Evolutionary conservation across 2,113 vertebrate genomes (phyloP).

Genomic region (Eurystomus gularis): DNA sequence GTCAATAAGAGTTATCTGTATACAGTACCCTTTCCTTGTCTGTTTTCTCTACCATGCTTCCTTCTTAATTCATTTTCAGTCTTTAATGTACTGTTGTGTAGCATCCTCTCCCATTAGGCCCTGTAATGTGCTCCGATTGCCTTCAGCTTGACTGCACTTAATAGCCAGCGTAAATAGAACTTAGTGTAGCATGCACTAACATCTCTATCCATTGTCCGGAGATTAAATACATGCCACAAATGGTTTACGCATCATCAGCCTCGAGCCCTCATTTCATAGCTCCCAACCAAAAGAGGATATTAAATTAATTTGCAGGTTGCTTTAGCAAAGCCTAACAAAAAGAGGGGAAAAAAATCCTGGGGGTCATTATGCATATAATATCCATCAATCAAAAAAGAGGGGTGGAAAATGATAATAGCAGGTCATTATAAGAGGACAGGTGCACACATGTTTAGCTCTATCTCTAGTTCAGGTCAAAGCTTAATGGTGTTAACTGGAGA

Average conservation of each 20-base stretch:
- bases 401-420: constrained; percentile 66
- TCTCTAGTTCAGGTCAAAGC: constrained; percentile 57
- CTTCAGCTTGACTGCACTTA: constrained; percentile 88
- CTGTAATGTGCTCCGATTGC: constrained; percentile 86
- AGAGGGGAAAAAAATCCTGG: constrained; percentile 42
- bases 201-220: constrained; percentile 89
- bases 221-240: constrained; percentile 91
- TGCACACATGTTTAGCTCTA: constrained; percentile 61
- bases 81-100: constrained; percentile 88
- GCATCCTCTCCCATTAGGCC: constrained; percentile 86
- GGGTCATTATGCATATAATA: constrained; percentile 71
- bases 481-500: constrained; percentile 56
- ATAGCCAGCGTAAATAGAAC: constrained; percentile 91
- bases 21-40: constrained; percentile 72
- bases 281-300: constrained; percentile 85
- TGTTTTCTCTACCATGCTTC: constrained; percentile 78
- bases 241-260: constrained; percentile 88
- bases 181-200: constrained; percentile 89
- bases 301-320: constrained; percentile 91
- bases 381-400: constrained; percentile 73
- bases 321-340: constrained; percentile 83
- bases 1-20: constrained; percentile 81
- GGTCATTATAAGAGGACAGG: constrained; percentile 67
- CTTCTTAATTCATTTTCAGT: constrained; percentile 85
- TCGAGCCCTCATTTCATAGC: constrained; percentile 81